phyloP scores from a whole-genome alignment of 2,113 vertebrate species.

The Mystacornis crossleyi region DNA sequence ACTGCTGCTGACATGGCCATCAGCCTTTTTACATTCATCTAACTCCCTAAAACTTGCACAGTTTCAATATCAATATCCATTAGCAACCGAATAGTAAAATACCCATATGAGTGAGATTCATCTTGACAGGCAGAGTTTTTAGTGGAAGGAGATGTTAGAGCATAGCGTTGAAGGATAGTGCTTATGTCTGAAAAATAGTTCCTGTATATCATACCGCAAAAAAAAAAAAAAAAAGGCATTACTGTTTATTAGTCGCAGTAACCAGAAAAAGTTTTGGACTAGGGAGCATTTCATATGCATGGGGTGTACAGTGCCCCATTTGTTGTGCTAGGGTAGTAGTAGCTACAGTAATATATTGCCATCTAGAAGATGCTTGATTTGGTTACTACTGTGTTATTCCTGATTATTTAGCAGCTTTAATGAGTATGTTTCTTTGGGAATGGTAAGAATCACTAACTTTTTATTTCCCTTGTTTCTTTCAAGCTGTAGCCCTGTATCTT shows the following conservation, averaged over 20 bases:
- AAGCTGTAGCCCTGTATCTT: slow-evolving; percentile 87
- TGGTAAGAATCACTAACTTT: neutral
- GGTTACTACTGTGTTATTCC: neutral
- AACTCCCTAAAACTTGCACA: neutral
- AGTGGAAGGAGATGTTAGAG: neutral
- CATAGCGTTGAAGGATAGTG: neutral
- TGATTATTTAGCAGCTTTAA: neutral
- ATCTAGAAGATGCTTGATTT: neutral
- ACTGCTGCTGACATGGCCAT: neutral
- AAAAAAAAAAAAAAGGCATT: neutral
- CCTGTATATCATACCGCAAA: neutral
- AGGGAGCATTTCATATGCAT: neutral
- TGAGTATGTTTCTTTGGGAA: neutral
- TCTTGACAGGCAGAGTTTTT: neutral
- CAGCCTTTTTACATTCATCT: neutral
- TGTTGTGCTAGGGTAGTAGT: neutral
- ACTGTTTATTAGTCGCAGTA: neutral
- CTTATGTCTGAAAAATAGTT: neutral
- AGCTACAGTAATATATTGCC: neutral
- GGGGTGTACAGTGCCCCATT: neutral
- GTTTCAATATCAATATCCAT: neutral
- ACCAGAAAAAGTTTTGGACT: neutral
- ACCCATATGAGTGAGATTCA: neutral
- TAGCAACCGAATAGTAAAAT: neutral
- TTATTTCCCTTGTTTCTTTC: slow-evolving; percentile 29